Percentiles rank a stretch among this genome's conserved stretches.
These are phyloP conservation scores for Heliconius melpomene DNA, from an alignment of 1,140 invertebrate genomes.

Conservation along the genomic window DNA sequence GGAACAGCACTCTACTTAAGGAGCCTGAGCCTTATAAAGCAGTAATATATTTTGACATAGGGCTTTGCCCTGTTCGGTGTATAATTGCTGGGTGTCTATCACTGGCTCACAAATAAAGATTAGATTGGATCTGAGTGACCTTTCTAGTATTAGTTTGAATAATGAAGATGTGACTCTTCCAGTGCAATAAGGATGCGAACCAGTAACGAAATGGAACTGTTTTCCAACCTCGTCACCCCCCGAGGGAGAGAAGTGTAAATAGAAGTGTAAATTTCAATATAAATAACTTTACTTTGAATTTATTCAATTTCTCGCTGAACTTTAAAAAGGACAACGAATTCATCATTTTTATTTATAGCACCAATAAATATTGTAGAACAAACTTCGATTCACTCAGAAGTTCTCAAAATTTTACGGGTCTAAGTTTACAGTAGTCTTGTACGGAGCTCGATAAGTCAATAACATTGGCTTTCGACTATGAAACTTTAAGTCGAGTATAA, in stretches of 20 bases:
- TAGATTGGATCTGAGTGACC: too few relatives aligned
- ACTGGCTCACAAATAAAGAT: too few relatives aligned
- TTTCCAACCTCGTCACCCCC: too few relatives aligned
- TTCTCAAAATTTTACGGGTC: constrained; percentile 12
- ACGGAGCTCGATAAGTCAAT: constrained; percentile 3
- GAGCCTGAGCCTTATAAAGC: too few relatives aligned
- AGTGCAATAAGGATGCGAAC: too few relatives aligned
- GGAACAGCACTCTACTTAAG: too few relatives aligned
- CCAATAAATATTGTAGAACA: constrained; percentile 8
- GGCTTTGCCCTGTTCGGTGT: too few relatives aligned
- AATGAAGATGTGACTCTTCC: too few relatives aligned
- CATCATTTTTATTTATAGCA: constrained; percentile 11
- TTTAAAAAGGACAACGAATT: constrained; percentile 9
- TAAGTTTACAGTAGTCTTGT: constrained; percentile 9
- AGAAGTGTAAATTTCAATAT: neutral
- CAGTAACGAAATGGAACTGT: too few relatives aligned
- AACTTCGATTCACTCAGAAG: constrained; percentile 13
- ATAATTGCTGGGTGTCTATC: too few relatives aligned
- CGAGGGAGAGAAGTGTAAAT: neutral
- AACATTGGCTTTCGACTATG: neutral
- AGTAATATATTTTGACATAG: too few relatives aligned
- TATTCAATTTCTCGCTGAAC: neutral
- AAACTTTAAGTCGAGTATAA: neutral
- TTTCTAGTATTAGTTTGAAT: too few relatives aligned
- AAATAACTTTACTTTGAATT: neutral